Base-by-base conservation (phyloP, 2,113 vertebrate genomes). In the Mellivora capensis region DNA sequence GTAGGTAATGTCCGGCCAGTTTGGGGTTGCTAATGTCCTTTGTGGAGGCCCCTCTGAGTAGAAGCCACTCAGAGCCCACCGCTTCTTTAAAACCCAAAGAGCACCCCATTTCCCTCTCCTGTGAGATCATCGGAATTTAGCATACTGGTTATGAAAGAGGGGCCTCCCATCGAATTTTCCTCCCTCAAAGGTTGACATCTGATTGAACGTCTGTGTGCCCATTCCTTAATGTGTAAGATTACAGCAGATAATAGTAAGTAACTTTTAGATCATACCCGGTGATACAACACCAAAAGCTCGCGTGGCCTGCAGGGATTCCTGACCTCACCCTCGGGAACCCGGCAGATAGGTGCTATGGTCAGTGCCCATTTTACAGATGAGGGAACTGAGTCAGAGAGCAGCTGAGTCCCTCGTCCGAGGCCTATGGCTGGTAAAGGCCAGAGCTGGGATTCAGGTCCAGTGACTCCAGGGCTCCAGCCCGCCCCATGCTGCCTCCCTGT, bases 301-400 rank as follows among this genome's bases (percentile, higher is more conserved):
- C 2, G 5, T 25, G 27, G 47, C 2, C 13, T 11, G 44, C 0
- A 0, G 72, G 72, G 23, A 14, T 25, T 52, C 27, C 4, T 42
- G 49, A 59, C 21, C 2, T 27, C 10, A 7, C 59, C 88, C 49
- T 81, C 31, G 23, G 0, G 1, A 44, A 37, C 42, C 72, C 21
- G 31, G 44, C 34, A 57, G 14, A 20, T 11, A 7, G 62, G 42
- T 31, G 37, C 31, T 34, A 11, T 12, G 21, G 20, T 29, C 3
- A 9, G 17, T 37, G 23, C 61, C 29, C n/a, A 13, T 49, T 39
- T 62, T 5, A 71, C 25, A 44, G 39, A 61, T 44, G 57, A 90
- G 37, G 44, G 85, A 64, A 93, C 59, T n/a, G 62, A 95, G 52
- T 29, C 79, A 52, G 14, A 25, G 20, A 31, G 14, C 44, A 42